phyloP scores from a whole-genome alignment of 2,888 invertebrate species.

The Ariolimax columbianus region DNA sequence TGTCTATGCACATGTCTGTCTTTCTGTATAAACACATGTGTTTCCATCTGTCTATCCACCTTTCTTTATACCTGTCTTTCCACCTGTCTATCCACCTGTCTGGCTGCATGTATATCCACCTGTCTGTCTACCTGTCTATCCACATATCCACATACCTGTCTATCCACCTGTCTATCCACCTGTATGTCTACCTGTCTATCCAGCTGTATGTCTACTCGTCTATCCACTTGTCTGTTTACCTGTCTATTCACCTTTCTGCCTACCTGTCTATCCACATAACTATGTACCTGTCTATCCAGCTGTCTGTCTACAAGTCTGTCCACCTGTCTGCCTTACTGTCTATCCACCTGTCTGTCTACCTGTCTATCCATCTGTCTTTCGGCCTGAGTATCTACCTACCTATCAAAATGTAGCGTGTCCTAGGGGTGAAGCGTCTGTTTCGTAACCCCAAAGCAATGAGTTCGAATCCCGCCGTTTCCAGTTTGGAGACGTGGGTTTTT shows the following conservation, averaged over 20 bases:
- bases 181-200: neutral
- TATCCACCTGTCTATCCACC: neutral
- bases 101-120: neutral
- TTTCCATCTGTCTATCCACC: slow-evolving; percentile 7
- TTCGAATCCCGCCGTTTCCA: too few species aligned
- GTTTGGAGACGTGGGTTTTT: too few species aligned
- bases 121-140: neutral
- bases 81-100: neutral
- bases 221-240: neutral
- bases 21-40: neutral
- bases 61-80: neutral
- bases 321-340: neutral
- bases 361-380: neutral
- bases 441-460: too few species aligned
- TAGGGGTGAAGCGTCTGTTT: too few species aligned
- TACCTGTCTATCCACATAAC: neutral
- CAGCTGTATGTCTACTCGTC: neutral
- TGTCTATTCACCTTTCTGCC: neutral
- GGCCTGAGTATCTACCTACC: neutral
- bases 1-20: neutral
- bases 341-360: neutral
- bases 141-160: neutral
- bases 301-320: neutral
- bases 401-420: too few species aligned
- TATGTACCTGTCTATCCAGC: neutral